These are phyloP conservation scores for Mugil cephalus DNA, from an alignment of 2,113 vertebrate species.

Conservation along the genomic window DNA sequence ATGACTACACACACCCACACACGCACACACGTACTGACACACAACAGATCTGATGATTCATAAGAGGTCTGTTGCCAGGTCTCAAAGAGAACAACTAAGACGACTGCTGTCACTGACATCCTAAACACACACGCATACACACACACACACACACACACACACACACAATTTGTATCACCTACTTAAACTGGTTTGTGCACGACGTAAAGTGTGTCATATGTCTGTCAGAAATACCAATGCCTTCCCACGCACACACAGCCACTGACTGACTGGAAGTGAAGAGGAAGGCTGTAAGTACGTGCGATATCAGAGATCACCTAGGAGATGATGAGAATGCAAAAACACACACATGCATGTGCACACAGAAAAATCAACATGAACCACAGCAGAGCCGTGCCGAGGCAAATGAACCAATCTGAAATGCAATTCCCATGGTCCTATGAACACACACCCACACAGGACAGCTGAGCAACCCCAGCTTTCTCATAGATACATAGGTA, in stretches of 20 bases:
- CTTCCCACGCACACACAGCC: neutral
- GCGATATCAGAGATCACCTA: slow-evolving; percentile 64
- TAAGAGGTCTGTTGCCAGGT: slow-evolving; percentile 48
- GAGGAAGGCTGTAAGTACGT: slow-evolving; percentile 52
- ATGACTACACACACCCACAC: slow-evolving; percentile 15
- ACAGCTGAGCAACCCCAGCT: slow-evolving; percentile 58
- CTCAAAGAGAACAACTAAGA: slow-evolving; percentile 33
- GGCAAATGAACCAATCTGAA: slow-evolving; percentile 74
- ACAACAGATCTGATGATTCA: slow-evolving; percentile 43
- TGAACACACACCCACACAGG: slow-evolving; percentile 49
- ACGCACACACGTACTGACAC: neutral
- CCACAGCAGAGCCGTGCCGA: slow-evolving; percentile 53
- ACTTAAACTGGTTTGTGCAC: slow-evolving; percentile 30
- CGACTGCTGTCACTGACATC: slow-evolving; percentile 19
- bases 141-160: neutral
- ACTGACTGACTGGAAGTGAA: slow-evolving; percentile 58
- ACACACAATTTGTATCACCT: slow-evolving; percentile 24
- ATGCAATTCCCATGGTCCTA: slow-evolving; percentile 71
- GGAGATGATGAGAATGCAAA: slow-evolving; percentile 35
- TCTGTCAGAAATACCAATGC: slow-evolving; percentile 48
- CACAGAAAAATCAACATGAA: slow-evolving; percentile 44
- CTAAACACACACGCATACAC: slow-evolving; percentile 34
- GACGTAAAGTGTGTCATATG: slow-evolving; percentile 46
- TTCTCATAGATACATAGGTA: slow-evolving; percentile 71
- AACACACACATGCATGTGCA: slow-evolving; percentile 22